Base-by-base conservation (phyloP, 2,888 invertebrate genomes). In the Drosophila cognata region DNA sequence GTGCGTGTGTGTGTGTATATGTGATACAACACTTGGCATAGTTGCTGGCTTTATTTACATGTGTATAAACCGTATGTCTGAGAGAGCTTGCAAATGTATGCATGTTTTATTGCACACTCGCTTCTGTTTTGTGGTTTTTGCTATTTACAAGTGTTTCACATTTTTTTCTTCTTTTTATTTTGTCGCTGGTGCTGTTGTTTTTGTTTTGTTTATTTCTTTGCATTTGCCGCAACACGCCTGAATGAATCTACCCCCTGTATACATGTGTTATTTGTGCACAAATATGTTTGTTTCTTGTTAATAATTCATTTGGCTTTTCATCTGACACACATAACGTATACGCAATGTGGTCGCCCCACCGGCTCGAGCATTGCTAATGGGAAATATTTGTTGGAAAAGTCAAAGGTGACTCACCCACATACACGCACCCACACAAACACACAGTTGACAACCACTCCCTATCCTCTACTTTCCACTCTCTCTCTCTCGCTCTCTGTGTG, bases 251-350 rank as follows among this genome's bases (percentile, higher is more conserved):
- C 69, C 69, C 72, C 62, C 25, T 33, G 11, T 60, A n/a, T 71
- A 28, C 64, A 53, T 59, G 65, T 72, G 60, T 77, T 79, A 79
- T 83, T 83, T 83, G 82, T 74, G 75, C 77, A 77, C 80, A 85
- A 79, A 85, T 77, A 84, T 83, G 74, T 83, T 87, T 80, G 88
- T 82, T 80, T 87, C 82, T 77, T 80, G 88, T 90, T 87, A 87
- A 87, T 89, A 90, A 88, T 88, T 90, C 91, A 89, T 89, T 82
- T 80, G 85, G 80, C 76, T 84, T 89, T 78, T 84, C 89, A 85
- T 83, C 83, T 85, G 73, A 75, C 79, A 74, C 82, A 86, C 72
- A 86, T 83, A 74, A 78, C 80, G 89, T 82, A 89, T 89, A 87
- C 88, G 84, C 87, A 89, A 64, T 80, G 82, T 83, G 87, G 79